Conservation (phyloP, 2,888 invertebrate species). For the Acanthosepion pharaonis region DNA sequence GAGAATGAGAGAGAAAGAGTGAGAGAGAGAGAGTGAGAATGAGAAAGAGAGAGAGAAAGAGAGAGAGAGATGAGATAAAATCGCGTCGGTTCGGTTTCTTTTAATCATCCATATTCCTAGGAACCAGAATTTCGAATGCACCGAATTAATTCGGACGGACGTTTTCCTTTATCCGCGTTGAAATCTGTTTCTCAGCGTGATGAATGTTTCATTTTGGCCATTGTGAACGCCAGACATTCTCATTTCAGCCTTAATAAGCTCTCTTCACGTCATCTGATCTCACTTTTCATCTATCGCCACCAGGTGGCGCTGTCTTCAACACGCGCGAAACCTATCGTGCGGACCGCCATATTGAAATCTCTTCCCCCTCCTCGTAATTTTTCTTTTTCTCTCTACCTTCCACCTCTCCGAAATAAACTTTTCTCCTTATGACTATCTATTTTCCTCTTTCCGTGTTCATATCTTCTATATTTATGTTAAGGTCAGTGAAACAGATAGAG, state of each 20-base stretch:
- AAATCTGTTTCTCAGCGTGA: background rate
- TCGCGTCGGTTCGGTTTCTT: background rate
- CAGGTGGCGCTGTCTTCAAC: background rate
- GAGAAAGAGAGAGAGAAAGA: background rate
- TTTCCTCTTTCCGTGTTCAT: background rate
- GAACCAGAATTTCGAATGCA: background rate
- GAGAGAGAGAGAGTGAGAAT: too few species aligned
- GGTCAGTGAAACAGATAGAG: too few species aligned
- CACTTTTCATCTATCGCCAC: background rate
- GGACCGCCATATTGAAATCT: background rate
- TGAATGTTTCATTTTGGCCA: slow-evolving; percentile 13
- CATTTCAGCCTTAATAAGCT: background rate
- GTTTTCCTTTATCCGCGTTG: background rate
- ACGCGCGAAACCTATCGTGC: background rate
- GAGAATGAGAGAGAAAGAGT: too few species aligned
- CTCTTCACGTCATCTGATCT: background rate
- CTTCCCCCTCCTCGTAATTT: background rate
- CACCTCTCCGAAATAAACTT: too few species aligned
- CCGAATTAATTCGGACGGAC: background rate
- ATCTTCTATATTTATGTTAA: too few species aligned
- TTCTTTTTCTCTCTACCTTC: background rate
- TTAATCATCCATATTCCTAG: background rate
- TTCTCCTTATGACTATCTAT: background rate
- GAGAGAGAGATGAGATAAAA: background rate
- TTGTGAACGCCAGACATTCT: background rate